These are phyloP conservation scores for Amphimallon solstitiale DNA, from an alignment of 2,888 invertebrate species.

Conservation along the genomic window DNA sequence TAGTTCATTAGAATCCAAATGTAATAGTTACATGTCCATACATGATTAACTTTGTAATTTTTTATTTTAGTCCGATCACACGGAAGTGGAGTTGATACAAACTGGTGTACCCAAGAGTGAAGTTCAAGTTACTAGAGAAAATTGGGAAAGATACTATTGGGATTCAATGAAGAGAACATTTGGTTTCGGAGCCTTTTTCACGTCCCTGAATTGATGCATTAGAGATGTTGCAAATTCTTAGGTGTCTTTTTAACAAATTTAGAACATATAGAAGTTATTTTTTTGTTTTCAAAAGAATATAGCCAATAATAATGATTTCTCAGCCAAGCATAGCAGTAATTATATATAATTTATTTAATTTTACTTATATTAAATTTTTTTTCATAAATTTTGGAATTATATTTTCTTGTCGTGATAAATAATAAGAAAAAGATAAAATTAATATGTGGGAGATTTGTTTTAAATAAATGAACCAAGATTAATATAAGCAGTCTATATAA, in stretches of 20 bases:
- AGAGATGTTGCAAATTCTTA: not conserved
- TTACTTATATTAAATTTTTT: too few species aligned
- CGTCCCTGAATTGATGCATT: slow-evolving; percentile 34
- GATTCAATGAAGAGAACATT: slow-evolving; percentile 92
- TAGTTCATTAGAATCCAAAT: too few species aligned
- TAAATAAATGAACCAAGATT: too few species aligned
- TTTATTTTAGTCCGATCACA: slow-evolving; percentile 81
- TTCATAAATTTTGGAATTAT: too few species aligned
- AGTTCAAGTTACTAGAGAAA: slow-evolving; percentile 80
- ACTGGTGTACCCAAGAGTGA: slow-evolving; percentile 85
- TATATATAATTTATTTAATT: too few species aligned
- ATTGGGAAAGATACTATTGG: slow-evolving; percentile 96
- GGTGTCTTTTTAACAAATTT: slow-evolving; percentile 11
- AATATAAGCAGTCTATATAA: too few species aligned
- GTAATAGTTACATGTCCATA: too few species aligned
- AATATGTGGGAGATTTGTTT: too few species aligned
- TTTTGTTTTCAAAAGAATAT: not conserved
- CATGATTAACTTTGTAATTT: not conserved
- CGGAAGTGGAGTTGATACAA: slow-evolving; percentile 84
- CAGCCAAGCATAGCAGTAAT: too few species aligned
- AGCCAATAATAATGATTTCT: too few species aligned
- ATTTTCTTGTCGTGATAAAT: too few species aligned
- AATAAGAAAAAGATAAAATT: too few species aligned
- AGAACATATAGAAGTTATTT: not conserved
- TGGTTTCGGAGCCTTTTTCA: slow-evolving; percentile 80